Conservation (phyloP, 2,888 invertebrate species). For the Phania funesta region DNA sequence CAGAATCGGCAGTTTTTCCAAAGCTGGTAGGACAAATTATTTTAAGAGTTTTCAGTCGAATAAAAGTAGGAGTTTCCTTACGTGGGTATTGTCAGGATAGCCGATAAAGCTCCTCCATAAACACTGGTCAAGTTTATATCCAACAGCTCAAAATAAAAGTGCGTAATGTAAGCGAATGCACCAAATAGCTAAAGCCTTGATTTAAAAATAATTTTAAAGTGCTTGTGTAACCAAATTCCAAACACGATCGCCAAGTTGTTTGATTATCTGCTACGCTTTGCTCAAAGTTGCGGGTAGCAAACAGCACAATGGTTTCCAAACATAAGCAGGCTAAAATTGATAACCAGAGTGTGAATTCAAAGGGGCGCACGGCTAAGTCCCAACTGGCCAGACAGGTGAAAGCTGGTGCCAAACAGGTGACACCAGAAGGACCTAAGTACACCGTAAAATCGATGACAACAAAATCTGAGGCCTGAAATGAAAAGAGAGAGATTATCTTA, state of each 20-base stretch:
- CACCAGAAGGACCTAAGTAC: slow-evolving; percentile 83
- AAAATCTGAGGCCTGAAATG: slow-evolving; percentile 83
- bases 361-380: slow-evolving; percentile 84
- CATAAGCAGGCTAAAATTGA: slow-evolving; percentile 81
- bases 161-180: slow-evolving; percentile 72
- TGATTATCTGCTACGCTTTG: background rate
- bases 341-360: slow-evolving; percentile 83
- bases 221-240: slow-evolving; percentile 72
- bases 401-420: slow-evolving; percentile 86
- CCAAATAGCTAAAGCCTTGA: slow-evolving; percentile 72
- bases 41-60: too few species aligned
- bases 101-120: slow-evolving; percentile 85
- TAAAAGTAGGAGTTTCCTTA: slow-evolving; percentile 68
- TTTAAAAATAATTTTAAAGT: slow-evolving; percentile 74
- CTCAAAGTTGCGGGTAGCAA: slow-evolving; percentile 69
- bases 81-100: slow-evolving; percentile 85
- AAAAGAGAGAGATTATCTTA: background rate
- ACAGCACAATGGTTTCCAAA: slow-evolving; percentile 79
- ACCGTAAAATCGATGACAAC: slow-evolving; percentile 83
- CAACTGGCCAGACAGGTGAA: slow-evolving; percentile 84
- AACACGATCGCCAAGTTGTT: slow-evolving; percentile 52
- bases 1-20: slow-evolving; percentile 83
- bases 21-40: slow-evolving; percentile 76
- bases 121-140: slow-evolving; percentile 84
- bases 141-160: slow-evolving; percentile 75